These are phyloP conservation scores for Astropecten irregularis DNA, from an alignment of 53 echinoderm and acorn worm species.

Conservation along the genomic window DNA sequence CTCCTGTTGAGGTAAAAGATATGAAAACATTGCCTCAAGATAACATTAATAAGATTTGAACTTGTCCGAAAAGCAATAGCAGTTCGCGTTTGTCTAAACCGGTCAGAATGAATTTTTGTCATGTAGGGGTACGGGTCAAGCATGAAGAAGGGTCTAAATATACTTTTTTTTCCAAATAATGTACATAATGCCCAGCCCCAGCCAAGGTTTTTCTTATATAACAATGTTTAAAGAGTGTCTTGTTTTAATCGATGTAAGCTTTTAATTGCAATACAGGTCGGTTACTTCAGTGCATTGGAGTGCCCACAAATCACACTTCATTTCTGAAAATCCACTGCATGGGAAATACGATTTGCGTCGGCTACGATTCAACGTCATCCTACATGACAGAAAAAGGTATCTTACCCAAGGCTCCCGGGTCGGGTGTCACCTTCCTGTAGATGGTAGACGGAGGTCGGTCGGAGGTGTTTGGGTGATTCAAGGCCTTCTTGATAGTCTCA, in stretches of 20 bases:
- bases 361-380: no score
- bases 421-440: not conserved
- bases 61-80: not conserved
- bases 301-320: no score
- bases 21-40: not conserved
- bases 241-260: no score
- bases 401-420: not conserved
- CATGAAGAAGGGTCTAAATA: no score
- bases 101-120: not conserved
- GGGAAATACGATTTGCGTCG: no score
- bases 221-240: no score
- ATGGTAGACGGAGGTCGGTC: not conserved
- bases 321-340: no score
- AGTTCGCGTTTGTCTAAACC: not conserved
- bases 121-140: not conserved
- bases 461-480: not conserved
- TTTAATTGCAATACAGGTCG: no score
- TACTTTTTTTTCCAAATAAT: no score
- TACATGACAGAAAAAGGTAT: not conserved
- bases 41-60: not conserved
- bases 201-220: no score
- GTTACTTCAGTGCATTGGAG: no score
- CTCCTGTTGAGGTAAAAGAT: not conserved
- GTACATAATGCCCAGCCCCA: no score
- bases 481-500: not conserved